Evolutionary conservation across 2,797 vertebrate species (phyloP), one percentile per base, ranked within the genome.

Genomic region (Orestias chungarensis): DNA sequence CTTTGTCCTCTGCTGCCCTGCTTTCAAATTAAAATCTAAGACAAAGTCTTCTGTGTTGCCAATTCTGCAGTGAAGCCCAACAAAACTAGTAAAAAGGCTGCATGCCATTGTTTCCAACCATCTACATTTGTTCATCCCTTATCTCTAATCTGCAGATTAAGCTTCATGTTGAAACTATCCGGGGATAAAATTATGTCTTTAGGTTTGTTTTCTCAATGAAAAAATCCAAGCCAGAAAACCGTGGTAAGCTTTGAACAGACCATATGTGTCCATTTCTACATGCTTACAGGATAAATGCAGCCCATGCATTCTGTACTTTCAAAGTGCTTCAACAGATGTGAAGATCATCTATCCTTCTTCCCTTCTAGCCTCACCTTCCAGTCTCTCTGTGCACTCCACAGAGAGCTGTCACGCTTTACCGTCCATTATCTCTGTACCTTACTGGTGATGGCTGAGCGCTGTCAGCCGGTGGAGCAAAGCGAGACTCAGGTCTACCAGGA

Each of bases 371-470:
- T 59, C 11, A 25, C 44, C 61, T 78, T 71, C 76, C 79, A 76
- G 55, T 70, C 59, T 76, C 64, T 57, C 47, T 74, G 35, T 23
- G 35, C 38, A 14, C 52, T 83, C 82, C 84, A 86, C 33, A 69
- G 89, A 85, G 86, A 87, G 77, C 82, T 82, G 86, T 81, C 87
- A 87, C 77, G 82, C 73, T 77, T 84, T 83, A 80, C 79, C 85
- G 74, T 83, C 86, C 86, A 88, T 92, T 92, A 91, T 89, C 84
- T 89, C 78, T 68, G 42, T 31, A 55, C 73, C 84, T 80, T 33
- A 80, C 70, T 9, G 71, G 83, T 87, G 82, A 86, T 88, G 86
- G 87, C 77, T 88, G 85, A 86, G 77, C 87, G 62, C 83, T 68
- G 42, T 75, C 79, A 64, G 81, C 72, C 76, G 70, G 85, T 66